Evolutionary conservation across 2,113 vertebrate genomes (phyloP), one percentile per base, ranked within the genome.

Genomic region (Sturnira hondurensis): DNA sequence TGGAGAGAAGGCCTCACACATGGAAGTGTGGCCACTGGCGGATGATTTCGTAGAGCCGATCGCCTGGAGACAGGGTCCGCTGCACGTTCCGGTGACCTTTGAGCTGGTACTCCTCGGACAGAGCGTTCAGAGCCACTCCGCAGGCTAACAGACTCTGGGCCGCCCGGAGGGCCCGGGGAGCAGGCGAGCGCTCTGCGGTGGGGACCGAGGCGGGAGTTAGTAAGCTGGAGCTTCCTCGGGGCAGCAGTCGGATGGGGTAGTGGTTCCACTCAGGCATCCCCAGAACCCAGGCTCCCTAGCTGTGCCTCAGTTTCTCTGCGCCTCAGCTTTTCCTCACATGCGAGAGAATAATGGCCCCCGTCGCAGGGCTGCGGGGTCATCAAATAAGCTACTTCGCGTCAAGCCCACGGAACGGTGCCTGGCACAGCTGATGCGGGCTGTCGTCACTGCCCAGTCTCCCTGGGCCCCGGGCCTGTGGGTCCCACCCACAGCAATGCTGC

Each of bases 1-100:
- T 4, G 38, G 47, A 17, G 13, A 16, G 5, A 22, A 38, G n/a
- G 31, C 26, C 68, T 97, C 90, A 97, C 31, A 31, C 28, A 0
- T 17, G 38, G 74, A 96, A 97, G 31, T 74, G 93, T 0, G 70
- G 22, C 97, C 96, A 96, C 0, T 0, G 5, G 47, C 15, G 89
- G 86, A 98, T 95, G 74, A 91, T 38, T 1, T 45, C 0, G 1
- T 97, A 97, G 70, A 98, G 97, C 58, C 14, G 74, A 45, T 97
- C 70, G 0, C 96, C 97, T 0, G 97, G 97, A 26, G 96, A 97
- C 7, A 84, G 63, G 0, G 91, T 96, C 5, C 12, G 15, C 67
- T 84, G 86, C 45, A 96, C 91, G 0, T 97, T 94, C 31, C 95
- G 74, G 73, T 97, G 97, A 2, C 96, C 96, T 76, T 95, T 97